Base-by-base conservation (phyloP, 37 sponge, comb jelly and placozoan genomes). In the Bolinopsis microptera region DNA sequence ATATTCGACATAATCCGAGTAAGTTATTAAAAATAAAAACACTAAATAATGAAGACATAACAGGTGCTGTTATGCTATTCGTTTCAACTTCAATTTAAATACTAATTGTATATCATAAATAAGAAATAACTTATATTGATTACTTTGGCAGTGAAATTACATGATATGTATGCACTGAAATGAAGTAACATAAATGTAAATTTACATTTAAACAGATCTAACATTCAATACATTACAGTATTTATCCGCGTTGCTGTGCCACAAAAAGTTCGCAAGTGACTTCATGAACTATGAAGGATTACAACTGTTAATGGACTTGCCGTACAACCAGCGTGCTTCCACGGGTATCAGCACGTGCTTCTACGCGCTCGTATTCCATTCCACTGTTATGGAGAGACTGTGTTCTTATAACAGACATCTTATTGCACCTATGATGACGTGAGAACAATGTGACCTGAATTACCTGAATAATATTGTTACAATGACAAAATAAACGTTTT, bases 241-340 rank as follows among this genome's bases (percentile, higher is more conserved):
- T 36, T 36, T 80, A 35, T 80, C 82, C 8, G 35, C 82, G 5
- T 30, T 80, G 37, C 38, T 80, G 3, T 80, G 82, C 22, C 82
- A 80, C 82, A 80, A 80, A 36, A 80, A 80, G 37, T 80, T 80
- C 32, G 82, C 82, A 9, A 80, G 82, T 80, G 82, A 80, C 31
- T 80, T 80, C 82, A 80, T 80, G 82, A 32, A 28, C 82, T 80
- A 80, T 33, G 82, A 80, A 16, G 82, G 82, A 34, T 22, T 80
- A 33, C 35, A 80, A 16, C 82, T 80, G 8, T 36, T 80, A 5
- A 34, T 80, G 37, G 82, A 35, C 23, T 30, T 80, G 22, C 82
- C 82, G 21, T 80, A 23, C 82, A 80, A 80, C 38, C 38, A 80
- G 82, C 35, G 82, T 1, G 82, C 82, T 0, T 33, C 22, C 8